Conservation (phyloP, 2,113 vertebrate species). For the Salvelinus namaycush region DNA sequence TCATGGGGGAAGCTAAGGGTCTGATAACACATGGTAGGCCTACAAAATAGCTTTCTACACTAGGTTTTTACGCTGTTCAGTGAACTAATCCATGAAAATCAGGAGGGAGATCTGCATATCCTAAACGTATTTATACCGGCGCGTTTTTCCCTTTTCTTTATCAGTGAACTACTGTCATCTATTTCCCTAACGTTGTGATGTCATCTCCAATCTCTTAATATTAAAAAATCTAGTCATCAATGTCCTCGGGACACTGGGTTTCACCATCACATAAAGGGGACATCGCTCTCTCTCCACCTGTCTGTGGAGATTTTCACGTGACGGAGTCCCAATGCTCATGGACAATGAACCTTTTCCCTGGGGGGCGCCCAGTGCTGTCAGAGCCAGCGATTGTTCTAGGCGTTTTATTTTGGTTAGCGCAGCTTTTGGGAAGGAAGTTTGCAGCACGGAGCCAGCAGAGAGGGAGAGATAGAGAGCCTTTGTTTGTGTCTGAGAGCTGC, state of each 20-base stretch:
- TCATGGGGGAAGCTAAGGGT: too few species aligned
- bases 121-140: background rate
- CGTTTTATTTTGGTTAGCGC: slow-evolving; percentile 44
- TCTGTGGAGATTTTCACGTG: background rate
- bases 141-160: background rate
- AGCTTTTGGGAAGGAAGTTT: slow-evolving; percentile 41
- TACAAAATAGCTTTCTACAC: too few species aligned
- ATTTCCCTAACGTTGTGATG: too few species aligned
- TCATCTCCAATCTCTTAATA: too few species aligned
- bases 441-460: slow-evolving; percentile 2
- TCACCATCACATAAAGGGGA: too few species aligned
- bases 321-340: background rate
- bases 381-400: slow-evolving; percentile 35
- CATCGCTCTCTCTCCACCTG: background rate
- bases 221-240: too few species aligned
- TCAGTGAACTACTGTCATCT: too few species aligned
- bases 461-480: slow-evolving; percentile 10
- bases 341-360: slow-evolving; percentile 33
- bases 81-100: too few species aligned
- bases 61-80: too few species aligned
- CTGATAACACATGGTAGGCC: too few species aligned
- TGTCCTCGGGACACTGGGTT: too few species aligned
- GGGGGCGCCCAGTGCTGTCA: background rate
- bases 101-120: too few species aligned
- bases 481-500: slow-evolving; percentile 16